Evolutionary conservation across 2,888 invertebrate genomes (phyloP).

Genomic region (Anagyrus pseudococci): DNA sequence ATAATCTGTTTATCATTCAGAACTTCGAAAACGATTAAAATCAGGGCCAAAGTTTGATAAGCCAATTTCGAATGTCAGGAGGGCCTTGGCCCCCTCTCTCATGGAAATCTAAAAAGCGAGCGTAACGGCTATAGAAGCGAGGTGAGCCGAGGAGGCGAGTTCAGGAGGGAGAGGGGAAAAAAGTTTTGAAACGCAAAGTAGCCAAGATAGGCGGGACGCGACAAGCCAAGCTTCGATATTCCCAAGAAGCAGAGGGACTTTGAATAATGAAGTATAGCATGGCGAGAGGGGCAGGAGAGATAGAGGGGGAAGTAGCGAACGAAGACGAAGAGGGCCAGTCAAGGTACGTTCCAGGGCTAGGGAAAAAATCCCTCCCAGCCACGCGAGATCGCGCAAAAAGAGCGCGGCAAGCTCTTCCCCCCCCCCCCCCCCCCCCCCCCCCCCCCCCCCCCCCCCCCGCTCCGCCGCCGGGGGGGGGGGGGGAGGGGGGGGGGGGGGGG

Average conservation of each 20-base stretch:
- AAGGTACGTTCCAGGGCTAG: not conserved
- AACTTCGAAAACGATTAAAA: constrained; percentile 30
- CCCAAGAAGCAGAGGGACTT: constrained; percentile 29
- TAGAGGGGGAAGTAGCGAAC: not conserved
- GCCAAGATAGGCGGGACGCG: not conserved
- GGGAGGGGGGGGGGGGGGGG: not conserved
- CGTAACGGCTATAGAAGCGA: not conserved
- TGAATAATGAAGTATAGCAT: constrained; percentile 29
- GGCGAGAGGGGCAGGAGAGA: not conserved
- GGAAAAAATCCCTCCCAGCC: constrained; percentile 1
- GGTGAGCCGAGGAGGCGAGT: not conserved
- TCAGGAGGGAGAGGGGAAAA: not conserved
- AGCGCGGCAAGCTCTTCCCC: no score
- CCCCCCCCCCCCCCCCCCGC: not conserved
- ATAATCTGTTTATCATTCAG: constrained; percentile 27
- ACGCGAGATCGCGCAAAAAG: not conserved
- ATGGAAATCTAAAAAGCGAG: no score
- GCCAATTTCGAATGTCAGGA: constrained; percentile 26
- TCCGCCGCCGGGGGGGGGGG: not conserved
- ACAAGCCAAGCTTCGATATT: constrained; percentile 24
- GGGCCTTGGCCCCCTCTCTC: constrained; percentile 7
- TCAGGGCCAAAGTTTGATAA: constrained; percentile 32
- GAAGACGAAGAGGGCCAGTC: constrained; percentile 2
- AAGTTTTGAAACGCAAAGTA: constrained; percentile 30
- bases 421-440: no score